These are phyloP conservation scores for Dendronephthya gigantea DNA, from an alignment of 64 coral and sea anemone genomes.

Conservation along the genomic window DNA sequence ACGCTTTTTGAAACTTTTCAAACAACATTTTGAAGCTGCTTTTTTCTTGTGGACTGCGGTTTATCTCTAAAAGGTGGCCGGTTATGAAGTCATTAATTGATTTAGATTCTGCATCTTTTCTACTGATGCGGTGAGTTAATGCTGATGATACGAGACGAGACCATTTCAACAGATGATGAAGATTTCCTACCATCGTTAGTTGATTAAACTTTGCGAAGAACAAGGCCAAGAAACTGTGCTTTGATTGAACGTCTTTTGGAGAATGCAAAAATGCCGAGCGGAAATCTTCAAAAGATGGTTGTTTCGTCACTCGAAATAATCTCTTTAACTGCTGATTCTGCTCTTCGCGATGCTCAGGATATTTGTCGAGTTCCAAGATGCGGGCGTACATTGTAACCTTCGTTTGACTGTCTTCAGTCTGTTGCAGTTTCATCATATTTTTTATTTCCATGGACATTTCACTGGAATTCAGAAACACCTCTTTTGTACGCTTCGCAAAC, in stretches of 20 bases:
- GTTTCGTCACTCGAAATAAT: neutral
- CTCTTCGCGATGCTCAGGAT: neutral
- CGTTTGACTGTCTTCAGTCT: neutral
- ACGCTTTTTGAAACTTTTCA: conserved; percentile 50
- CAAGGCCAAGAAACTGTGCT: neutral
- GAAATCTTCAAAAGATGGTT: neutral
- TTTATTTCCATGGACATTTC: neutral
- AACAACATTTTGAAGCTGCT: conserved; percentile 37
- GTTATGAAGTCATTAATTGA: conserved; percentile 49
- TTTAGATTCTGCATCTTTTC: neutral
- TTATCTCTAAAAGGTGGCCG: conserved; percentile 12
- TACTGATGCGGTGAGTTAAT: neutral
- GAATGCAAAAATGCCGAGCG: neutral
- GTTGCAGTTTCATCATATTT: neutral
- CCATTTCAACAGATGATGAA: neutral
- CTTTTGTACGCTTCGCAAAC: neutral
- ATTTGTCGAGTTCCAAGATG: neutral
- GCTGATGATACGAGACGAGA: neutral
- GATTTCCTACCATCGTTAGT: neutral
- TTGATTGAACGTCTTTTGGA: neutral
- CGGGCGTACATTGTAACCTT: neutral
- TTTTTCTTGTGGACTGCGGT: neutral
- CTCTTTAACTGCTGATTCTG: neutral
- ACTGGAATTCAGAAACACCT: neutral
- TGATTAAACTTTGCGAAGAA: neutral